Base-by-base conservation (phyloP, 2,797 vertebrate species). In the Fundulus diaphanus region DNA sequence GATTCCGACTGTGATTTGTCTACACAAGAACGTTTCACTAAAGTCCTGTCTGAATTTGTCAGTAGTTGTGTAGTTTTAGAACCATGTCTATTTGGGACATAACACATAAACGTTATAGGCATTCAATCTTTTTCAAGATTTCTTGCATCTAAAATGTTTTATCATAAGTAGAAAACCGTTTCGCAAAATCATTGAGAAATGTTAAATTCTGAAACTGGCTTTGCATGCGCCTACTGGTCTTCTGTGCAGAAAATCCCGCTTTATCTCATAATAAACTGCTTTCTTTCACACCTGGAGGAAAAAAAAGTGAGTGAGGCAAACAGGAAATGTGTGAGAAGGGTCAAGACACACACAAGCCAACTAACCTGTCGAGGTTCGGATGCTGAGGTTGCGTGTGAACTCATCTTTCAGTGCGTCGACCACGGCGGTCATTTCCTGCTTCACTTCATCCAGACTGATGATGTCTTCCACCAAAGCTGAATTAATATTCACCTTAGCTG, bases 321-420 rank as follows among this genome's bases (percentile, higher is more conserved):
- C 29, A 66, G 51, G 46, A 27, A 67, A 63, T 20, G 11, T 16
- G 51, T 59, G 40, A 42, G 16, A 3, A 22, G 57, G 67, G 51
- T 66, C 37, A 49, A 80, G 33, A 73, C 44, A 56, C 35, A 56
- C 35, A 54, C 12, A 27, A 70, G 66, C 15, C 15, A 46, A 82
- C 70, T 91, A n/a, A 99, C 98, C 97, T 94, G 96, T 92, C 5
- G 97, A 96, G 31, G 97, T 98, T 84, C 98, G 95, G 88, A 99
- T 95, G 89, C 88, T 96, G 80, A 99, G 92, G 85, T 92, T 98
- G 87, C 97, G 97, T 86, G 94, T 96, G 91, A 98, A 98, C 87
- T 98, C 98, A 29, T 98, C 96, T 85, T 96, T 97, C 70, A 99
- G 96, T 3, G 82, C 86, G 59, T 84, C 80, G 13, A 97, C 76